Percentiles rank a stretch among this genome's conserved stretches.
These are phyloP conservation scores for Miltochrista miniata DNA, from an alignment of 2,888 invertebrate species.

Conservation along the genomic window DNA sequence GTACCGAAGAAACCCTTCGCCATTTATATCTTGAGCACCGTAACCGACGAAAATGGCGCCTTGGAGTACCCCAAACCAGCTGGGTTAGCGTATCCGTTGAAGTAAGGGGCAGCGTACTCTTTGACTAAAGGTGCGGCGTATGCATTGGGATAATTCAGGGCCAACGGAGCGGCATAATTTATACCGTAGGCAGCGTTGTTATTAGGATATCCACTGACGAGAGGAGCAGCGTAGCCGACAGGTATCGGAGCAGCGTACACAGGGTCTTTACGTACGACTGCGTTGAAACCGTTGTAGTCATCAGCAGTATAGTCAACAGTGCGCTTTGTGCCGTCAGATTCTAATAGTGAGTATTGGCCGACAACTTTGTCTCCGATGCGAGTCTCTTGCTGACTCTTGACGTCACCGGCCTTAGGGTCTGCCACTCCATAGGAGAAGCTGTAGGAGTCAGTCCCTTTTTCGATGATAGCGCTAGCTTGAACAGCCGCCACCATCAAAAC, in stretches of 20 bases:
- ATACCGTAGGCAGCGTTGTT: conserved; percentile 14
- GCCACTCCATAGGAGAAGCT: conserved; percentile 77
- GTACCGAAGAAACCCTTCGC: too few species aligned
- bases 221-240: conserved; percentile 21
- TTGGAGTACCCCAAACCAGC: too few species aligned
- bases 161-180: conserved; percentile 37
- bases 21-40: too few species aligned
- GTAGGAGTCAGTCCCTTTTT: conserved; percentile 56
- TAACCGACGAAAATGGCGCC: too few species aligned
- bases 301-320: conserved; percentile 85
- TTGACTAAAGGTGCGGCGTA: conserved; percentile 31
- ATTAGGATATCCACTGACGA: conserved; percentile 8
- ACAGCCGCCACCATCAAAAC: conserved; percentile 74
- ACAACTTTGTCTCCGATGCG: conserved; percentile 85
- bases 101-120: conserved; percentile 17
- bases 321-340: conserved; percentile 85
- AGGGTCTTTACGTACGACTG: conserved; percentile 55
- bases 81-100: too few species aligned
- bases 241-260: conserved; percentile 20
- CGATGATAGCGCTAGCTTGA: conserved; percentile 68
- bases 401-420: conserved; percentile 77
- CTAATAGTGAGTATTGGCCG: conserved; percentile 77
- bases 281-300: conserved; percentile 82
- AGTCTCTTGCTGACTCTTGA: conserved; percentile 85
- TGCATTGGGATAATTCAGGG: conserved; percentile 22